These are phyloP conservation scores for Parauchenoglanis punctatus DNA, from an alignment of 2,797 vertebrate species.

Conservation along the genomic window DNA sequence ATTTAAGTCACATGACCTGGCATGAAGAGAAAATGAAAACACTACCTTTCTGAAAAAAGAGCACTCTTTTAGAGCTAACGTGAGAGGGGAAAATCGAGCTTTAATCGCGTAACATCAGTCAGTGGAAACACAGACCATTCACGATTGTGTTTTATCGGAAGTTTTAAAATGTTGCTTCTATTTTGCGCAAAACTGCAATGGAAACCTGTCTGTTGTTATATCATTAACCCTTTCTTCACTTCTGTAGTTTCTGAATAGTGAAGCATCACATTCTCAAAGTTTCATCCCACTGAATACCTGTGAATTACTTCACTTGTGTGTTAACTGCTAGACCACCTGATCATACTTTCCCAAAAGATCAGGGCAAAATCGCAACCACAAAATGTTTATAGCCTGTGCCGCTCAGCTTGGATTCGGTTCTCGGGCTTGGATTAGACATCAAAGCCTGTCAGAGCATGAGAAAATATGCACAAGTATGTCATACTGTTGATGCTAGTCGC, in stretches of 20 bases:
- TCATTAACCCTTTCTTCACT: neutral
- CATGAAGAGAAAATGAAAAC: too few species aligned
- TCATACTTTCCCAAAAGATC: slow-evolving; percentile 17
- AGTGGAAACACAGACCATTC: too few species aligned
- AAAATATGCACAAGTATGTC: slow-evolving; percentile 36
- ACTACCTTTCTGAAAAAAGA: too few species aligned
- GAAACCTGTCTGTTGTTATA: neutral
- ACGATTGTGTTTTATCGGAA: too few species aligned
- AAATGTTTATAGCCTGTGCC: neutral
- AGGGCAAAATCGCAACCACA: neutral
- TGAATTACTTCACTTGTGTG: neutral
- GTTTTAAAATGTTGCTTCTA: too few species aligned
- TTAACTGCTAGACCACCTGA: neutral
- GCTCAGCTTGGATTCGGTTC: slow-evolving; percentile 11
- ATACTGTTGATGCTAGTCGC: neutral
- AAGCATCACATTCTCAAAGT: neutral
- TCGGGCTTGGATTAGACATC: slow-evolving; percentile 26
- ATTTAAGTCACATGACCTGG: too few species aligned
- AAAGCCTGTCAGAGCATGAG: slow-evolving; percentile 38
- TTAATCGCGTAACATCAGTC: too few species aligned
- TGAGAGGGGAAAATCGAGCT: too few species aligned
- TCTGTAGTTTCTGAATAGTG: neutral
- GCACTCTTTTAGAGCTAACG: too few species aligned
- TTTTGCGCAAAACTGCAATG: too few species aligned
- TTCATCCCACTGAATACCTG: neutral